phyloP scores from a whole-genome alignment of 1,140 invertebrate species.

The Dendrolimus kikuchii region DNA sequence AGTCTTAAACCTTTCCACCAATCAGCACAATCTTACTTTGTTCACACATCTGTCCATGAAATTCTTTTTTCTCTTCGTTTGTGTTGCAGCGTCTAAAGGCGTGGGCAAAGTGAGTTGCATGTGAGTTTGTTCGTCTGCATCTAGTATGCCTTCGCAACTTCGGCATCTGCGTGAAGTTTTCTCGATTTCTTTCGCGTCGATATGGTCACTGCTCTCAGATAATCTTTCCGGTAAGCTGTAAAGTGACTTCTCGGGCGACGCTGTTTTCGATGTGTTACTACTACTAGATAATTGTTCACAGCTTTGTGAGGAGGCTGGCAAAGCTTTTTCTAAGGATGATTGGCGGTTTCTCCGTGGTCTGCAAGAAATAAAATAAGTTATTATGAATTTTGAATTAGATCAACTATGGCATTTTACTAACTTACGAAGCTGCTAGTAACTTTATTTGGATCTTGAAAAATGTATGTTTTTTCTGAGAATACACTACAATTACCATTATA shows the following conservation, averaged over 20 bases:
- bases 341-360: constrained; percentile 61
- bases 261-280: constrained; percentile 43
- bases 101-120: constrained; percentile 50
- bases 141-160: constrained; percentile 62
- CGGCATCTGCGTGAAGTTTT: constrained; percentile 48
- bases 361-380: constrained; percentile 12
- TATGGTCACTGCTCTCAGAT: constrained; percentile 52
- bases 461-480: no score
- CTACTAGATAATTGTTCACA: constrained; percentile 75
- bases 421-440: no score
- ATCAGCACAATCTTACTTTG: constrained; percentile 80
- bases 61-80: constrained; percentile 77
- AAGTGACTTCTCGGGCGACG: constrained; percentile 52
- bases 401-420: no score
- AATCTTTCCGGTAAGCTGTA: constrained; percentile 55
- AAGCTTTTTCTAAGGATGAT: constrained; percentile 52
- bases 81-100: constrained; percentile 56
- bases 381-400: not conserved
- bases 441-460: no score
- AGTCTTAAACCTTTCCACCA: constrained; percentile 15
- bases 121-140: constrained; percentile 53
- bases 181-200: constrained; percentile 36
- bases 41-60: constrained; percentile 86
- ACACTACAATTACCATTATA: no score
- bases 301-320: constrained; percentile 70